A percentile compares a stretch with the other conserved stretches of the same genome.
phyloP scores from a whole-genome alignment of 2,888 invertebrate species.

The Melanchra persicariae region DNA sequence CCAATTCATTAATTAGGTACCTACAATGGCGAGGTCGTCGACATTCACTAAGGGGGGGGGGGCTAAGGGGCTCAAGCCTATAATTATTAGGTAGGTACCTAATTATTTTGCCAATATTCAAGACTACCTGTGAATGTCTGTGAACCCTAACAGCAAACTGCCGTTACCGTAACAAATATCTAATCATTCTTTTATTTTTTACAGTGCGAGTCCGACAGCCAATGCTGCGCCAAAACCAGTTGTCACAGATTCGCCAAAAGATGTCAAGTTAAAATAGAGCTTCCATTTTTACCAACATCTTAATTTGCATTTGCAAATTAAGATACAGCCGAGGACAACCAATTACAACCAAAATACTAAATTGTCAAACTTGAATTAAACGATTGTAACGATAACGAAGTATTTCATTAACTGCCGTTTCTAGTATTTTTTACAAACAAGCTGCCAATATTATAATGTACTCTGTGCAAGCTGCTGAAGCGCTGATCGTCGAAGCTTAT shows the following conservation, averaged over 20 bases:
- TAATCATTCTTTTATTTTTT: conserved; percentile 29
- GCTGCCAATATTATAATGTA: too few relatives aligned
- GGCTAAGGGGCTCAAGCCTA: too few relatives aligned
- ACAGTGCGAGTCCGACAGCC: conserved; percentile 56
- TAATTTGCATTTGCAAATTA: not conserved
- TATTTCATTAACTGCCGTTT: not conserved
- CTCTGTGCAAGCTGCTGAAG: not conserved
- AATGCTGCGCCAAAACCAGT: conserved; percentile 53
- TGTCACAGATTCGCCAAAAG: conserved; percentile 52
- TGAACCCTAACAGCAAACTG: not conserved
- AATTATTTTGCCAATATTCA: not conserved
- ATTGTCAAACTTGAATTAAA: conserved; percentile 11
- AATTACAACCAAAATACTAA: not conserved
- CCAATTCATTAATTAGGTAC: too few relatives aligned
- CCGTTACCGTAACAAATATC: not conserved
- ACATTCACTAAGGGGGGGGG: too few relatives aligned
- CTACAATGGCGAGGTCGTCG: too few relatives aligned
- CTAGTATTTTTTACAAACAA: not conserved
- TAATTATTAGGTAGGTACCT: too few relatives aligned
- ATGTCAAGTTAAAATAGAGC: conserved; percentile 47
- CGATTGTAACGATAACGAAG: not conserved
- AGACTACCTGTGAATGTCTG: not conserved
- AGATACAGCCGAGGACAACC: not conserved
- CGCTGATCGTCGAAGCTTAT: too few relatives aligned
- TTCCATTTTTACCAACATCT: conserved; percentile 9